Evolutionary conservation across 2,888 invertebrate genomes (phyloP).

Genomic region (Heliconius ethilla): DNA sequence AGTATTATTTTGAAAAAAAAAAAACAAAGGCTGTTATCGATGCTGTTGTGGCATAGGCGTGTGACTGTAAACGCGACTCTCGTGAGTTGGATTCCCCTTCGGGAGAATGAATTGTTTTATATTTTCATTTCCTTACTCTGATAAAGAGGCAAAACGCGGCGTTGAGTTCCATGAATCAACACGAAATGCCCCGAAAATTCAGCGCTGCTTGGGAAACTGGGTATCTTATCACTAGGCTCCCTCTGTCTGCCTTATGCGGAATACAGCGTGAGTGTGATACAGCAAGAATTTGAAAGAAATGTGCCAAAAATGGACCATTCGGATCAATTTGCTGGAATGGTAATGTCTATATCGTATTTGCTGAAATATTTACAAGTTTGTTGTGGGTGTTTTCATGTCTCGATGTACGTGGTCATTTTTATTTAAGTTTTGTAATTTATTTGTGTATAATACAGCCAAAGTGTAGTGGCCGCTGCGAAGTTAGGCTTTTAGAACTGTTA

Average conservation of each 20-base stretch:
- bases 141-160: not conserved
- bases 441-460: not conserved
- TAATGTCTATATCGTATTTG: slow-evolving; percentile 51
- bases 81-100: not conserved
- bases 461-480: not conserved
- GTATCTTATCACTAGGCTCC: not conserved
- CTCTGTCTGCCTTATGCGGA: not conserved
- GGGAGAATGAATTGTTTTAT: not conserved
- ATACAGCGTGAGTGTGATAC: not conserved
- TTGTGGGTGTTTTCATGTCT: slow-evolving; percentile 47
- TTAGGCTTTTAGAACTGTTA: too few species aligned
- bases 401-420: slow-evolving; percentile 25
- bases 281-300: slow-evolving; percentile 58
- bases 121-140: not conserved
- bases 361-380: slow-evolving; percentile 51
- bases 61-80: not conserved
- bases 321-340: slow-evolving; percentile 58
- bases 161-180: not conserved
- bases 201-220: not conserved
- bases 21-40: not conserved
- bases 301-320: slow-evolving; percentile 79
- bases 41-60: not conserved
- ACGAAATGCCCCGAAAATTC: not conserved
- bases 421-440: slow-evolving; percentile 32
- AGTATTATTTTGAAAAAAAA: slow-evolving; percentile 62